phyloP scores from a whole-genome alignment of 2,797 vertebrate species.

The Percopsis omiscomaycus region DNA sequence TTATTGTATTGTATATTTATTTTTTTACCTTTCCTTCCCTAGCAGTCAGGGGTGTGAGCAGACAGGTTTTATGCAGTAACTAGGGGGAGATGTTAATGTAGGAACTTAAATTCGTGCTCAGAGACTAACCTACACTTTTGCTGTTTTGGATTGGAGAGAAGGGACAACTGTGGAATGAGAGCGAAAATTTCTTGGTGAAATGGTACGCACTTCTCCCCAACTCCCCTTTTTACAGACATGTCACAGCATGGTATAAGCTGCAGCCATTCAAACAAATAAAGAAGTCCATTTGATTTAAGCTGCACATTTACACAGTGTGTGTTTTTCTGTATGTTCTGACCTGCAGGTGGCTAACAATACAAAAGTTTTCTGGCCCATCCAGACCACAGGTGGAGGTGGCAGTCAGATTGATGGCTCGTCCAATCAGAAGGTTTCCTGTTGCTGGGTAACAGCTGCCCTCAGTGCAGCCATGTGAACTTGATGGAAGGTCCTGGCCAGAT shows the following conservation, averaged over 20 bases:
- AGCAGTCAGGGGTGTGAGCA: background rate
- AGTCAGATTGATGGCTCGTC: conserved; percentile 72
- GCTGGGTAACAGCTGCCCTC: conserved; percentile 85
- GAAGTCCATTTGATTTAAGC: too few species aligned
- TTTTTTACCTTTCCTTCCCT: background rate
- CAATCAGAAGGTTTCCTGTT: conserved; percentile 86
- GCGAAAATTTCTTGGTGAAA: too few species aligned
- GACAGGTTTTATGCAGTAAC: too few species aligned
- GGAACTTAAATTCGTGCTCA: too few species aligned
- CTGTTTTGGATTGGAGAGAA: too few species aligned
- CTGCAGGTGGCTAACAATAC: conserved; percentile 87
- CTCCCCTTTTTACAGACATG: too few species aligned
- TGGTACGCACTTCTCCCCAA: too few species aligned
- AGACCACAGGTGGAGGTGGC: conserved; percentile 84
- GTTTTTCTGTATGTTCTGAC: conserved; percentile 52
- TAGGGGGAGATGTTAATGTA: too few species aligned
- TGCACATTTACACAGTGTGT: background rate
- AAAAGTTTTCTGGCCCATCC: conserved; percentile 75
- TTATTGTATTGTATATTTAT: too few species aligned
- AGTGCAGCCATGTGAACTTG: conserved; percentile 74
- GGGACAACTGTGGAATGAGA: too few species aligned
- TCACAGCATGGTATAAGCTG: too few species aligned
- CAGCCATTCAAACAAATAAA: background rate
- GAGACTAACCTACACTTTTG: too few species aligned
- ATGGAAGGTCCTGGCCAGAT: conserved; percentile 73